Evolutionary conservation across 1,140 invertebrate species (phyloP).

Genomic region (Drosophila suzukii): DNA sequence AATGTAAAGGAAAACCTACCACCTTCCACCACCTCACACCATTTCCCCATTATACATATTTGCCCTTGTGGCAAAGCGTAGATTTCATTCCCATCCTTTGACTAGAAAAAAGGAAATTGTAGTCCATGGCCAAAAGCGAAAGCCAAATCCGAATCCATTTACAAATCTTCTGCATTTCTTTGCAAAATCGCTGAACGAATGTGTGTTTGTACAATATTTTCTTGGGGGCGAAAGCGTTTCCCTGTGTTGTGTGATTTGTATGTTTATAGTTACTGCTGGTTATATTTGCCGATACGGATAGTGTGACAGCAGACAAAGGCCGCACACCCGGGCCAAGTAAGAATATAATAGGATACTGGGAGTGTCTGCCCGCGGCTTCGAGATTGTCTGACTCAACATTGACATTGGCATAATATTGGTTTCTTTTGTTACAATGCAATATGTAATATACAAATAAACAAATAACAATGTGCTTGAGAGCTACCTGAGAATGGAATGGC

Average conservation of each 20-base stretch:
- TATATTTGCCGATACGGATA: slow-evolving; percentile 30
- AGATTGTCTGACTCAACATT: slow-evolving; percentile 36
- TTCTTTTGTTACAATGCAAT: slow-evolving; percentile 40
- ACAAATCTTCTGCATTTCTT: slow-evolving; percentile 2
- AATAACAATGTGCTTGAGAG: slow-evolving; percentile 9
- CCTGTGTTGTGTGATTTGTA: slow-evolving; percentile 16
- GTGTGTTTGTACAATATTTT: slow-evolving; percentile 26
- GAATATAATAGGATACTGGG: slow-evolving; percentile 39
- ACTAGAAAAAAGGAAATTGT: slow-evolving; percentile 30
- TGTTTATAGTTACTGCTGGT: slow-evolving; percentile 37
- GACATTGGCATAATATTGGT: slow-evolving; percentile 50
- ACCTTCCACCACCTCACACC: not conserved
- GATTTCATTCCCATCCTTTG: slow-evolving; percentile 25
- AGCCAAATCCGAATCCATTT: slow-evolving; percentile 48
- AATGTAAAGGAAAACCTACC: slow-evolving; percentile 15
- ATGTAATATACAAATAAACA: slow-evolving; percentile 39
- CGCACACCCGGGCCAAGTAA: slow-evolving; percentile 22
- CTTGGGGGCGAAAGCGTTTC: slow-evolving; percentile 31
- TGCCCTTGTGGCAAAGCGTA: slow-evolving; percentile 32
- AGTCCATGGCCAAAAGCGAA: slow-evolving; percentile 20
- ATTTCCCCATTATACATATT: slow-evolving; percentile 27
- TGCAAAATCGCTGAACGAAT: slow-evolving; percentile 21
- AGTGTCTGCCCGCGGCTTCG: slow-evolving; percentile 27
- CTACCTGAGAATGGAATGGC: slow-evolving; percentile 3
- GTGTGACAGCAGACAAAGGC: slow-evolving; percentile 35